phyloP scores from a whole-genome alignment of 2,113 vertebrate genomes.

The Syngnathus typhle region DNA sequence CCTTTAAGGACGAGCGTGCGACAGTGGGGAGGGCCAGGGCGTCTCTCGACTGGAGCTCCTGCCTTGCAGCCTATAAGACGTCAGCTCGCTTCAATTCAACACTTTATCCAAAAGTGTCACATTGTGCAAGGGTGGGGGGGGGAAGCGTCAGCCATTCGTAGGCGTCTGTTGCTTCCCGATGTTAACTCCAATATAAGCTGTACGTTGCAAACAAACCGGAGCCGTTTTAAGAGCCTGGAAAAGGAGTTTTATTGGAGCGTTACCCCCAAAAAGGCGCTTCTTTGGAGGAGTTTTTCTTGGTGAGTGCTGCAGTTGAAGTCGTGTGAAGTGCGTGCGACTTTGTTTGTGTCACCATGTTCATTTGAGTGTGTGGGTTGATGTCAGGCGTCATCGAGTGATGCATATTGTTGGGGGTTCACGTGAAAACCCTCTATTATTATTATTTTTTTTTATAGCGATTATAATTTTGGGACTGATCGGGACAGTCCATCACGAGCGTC shows the following conservation, averaged over 20 bases:
- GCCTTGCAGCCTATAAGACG: slow-evolving; percentile 9
- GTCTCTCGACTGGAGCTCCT: neutral
- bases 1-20: slow-evolving; percentile 8
- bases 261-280: neutral
- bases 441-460: neutral
- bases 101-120: slow-evolving; percentile 10
- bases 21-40: slow-evolving; percentile 2
- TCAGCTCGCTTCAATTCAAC: slow-evolving; percentile 8
- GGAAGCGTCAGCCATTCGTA: neutral
- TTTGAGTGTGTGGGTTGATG: neutral
- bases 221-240: neutral
- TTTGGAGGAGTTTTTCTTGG: neutral
- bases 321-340: neutral
- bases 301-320: neutral
- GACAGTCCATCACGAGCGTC: neutral
- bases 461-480: neutral
- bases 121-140: neutral
- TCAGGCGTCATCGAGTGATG: neutral
- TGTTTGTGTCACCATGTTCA: neutral
- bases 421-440: neutral
- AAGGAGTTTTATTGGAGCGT: neutral
- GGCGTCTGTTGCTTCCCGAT: neutral
- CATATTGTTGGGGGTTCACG: neutral
- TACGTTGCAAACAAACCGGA: neutral
- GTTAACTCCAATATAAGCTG: neutral